Conservation (phyloP, 2,113 vertebrate genomes). For the Lethenteron reissneri region DNA sequence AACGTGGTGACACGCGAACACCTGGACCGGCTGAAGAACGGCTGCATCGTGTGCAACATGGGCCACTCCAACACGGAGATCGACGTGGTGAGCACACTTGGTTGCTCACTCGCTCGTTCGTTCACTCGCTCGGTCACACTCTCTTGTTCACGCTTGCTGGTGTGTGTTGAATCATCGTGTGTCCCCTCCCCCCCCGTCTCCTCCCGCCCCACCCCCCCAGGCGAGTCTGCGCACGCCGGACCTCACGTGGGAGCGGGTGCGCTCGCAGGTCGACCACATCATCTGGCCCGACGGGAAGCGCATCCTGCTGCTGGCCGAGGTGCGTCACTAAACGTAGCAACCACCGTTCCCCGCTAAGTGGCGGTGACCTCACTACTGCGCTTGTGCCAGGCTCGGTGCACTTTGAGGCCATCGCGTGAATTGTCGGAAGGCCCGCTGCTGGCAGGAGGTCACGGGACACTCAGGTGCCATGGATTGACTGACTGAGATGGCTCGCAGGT, state of each 20-base stretch:
- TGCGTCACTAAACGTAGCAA: constrained; percentile 16
- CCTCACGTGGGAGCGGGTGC: constrained; percentile 86
- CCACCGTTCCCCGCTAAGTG: too few species aligned
- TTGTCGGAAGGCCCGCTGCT: too few species aligned
- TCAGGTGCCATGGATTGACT: too few species aligned
- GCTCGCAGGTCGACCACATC: constrained; percentile 92
- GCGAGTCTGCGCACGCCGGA: constrained; percentile 81
- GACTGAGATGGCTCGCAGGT: too few species aligned
- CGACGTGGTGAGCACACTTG: constrained; percentile 48
- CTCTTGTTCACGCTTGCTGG: not conserved
- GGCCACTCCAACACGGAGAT: constrained; percentile 98
- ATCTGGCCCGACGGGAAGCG: constrained; percentile 96
- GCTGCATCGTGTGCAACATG: constrained; percentile 97
- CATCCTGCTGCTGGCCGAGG: constrained; percentile 86
- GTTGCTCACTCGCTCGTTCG: not conserved
- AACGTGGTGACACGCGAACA: constrained; percentile 87
- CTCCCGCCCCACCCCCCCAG: constrained; percentile 20
- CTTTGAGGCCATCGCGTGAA: too few species aligned
- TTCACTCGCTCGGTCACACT: not conserved
- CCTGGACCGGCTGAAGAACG: constrained; percentile 88
- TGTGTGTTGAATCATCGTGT: not conserved
- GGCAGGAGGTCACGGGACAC: too few species aligned
- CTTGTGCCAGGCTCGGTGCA: too few species aligned
- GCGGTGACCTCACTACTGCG: too few species aligned
- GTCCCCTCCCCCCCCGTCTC: not conserved